Conservation (phyloP, 2,888 invertebrate species). For the Drosophila flavopinicola region DNA sequence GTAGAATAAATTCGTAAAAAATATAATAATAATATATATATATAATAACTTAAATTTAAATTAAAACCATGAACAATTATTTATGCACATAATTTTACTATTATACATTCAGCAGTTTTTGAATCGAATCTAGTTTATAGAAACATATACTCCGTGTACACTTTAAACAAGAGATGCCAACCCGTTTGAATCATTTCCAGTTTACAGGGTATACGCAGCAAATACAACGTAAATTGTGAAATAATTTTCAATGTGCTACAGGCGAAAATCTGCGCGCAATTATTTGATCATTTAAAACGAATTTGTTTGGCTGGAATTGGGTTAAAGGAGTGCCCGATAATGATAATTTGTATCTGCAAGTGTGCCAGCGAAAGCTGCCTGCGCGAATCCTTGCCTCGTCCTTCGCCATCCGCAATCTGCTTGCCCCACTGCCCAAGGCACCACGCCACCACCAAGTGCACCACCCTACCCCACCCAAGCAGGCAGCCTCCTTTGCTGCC, state of each 20-base stretch:
- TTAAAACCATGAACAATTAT: too few species aligned
- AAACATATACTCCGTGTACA: too few species aligned
- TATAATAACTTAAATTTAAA: too few species aligned
- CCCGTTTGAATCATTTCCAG: neutral
- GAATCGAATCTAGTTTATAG: too few species aligned
- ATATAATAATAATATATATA: too few species aligned
- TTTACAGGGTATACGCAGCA: constrained; percentile 14
- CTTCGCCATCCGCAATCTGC: constrained; percentile 14
- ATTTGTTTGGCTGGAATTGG: constrained; percentile 42
- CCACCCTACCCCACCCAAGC: neutral
- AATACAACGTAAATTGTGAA: constrained; percentile 32
- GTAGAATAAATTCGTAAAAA: too few species aligned
- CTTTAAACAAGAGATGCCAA: neutral
- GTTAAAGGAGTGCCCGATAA: constrained; percentile 45
- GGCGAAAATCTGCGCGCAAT: constrained; percentile 54
- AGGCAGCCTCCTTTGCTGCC: constrained; percentile 11
- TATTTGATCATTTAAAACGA: constrained; percentile 63
- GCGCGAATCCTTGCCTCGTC: constrained; percentile 23
- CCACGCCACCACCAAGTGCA: too few species aligned
- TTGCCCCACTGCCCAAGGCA: constrained; percentile 10
- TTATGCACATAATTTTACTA: too few species aligned
- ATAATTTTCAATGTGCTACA: constrained; percentile 34
- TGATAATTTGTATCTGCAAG: constrained; percentile 52
- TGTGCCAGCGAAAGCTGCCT: constrained; percentile 35
- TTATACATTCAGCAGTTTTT: too few species aligned